phyloP scores from a whole-genome alignment of 2,888 invertebrate species.

The Chironomus riparius region DNA sequence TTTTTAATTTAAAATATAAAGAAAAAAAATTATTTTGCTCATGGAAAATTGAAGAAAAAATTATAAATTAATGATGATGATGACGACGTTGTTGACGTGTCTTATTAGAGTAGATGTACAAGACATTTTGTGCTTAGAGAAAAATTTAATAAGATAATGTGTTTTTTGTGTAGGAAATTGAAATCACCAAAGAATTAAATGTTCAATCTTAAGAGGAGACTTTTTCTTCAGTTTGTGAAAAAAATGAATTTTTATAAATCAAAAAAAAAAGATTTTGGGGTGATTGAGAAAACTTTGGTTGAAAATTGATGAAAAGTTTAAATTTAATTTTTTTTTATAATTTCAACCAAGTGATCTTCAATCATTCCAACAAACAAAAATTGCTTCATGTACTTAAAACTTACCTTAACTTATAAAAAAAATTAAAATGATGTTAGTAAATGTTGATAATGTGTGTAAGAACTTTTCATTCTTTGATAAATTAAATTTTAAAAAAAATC shows the following conservation, averaged over 20 bases:
- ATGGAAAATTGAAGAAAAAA: background rate
- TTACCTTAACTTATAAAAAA: background rate
- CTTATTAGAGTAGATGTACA: too few relatives aligned
- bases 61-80: background rate
- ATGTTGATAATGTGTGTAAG: background rate
- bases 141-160: background rate
- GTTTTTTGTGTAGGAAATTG: background rate
- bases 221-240: too few relatives aligned
- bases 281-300: background rate
- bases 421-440: background rate
- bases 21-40: background rate
- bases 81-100: background rate
- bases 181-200: background rate
- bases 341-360: background rate
- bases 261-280: background rate
- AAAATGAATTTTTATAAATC: too few relatives aligned
- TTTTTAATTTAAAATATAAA: too few relatives aligned
- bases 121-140: too few relatives aligned
- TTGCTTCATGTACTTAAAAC: background rate
- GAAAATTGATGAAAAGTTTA: too few relatives aligned
- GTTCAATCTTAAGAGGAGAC: background rate
- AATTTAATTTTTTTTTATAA: too few relatives aligned
- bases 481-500: background rate
- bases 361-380: background rate
- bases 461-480: background rate